Evolutionary conservation across 2,113 vertebrate genomes (phyloP), one percentile per base, ranked within the genome.

Genomic region (Amia ocellicauda): DNA sequence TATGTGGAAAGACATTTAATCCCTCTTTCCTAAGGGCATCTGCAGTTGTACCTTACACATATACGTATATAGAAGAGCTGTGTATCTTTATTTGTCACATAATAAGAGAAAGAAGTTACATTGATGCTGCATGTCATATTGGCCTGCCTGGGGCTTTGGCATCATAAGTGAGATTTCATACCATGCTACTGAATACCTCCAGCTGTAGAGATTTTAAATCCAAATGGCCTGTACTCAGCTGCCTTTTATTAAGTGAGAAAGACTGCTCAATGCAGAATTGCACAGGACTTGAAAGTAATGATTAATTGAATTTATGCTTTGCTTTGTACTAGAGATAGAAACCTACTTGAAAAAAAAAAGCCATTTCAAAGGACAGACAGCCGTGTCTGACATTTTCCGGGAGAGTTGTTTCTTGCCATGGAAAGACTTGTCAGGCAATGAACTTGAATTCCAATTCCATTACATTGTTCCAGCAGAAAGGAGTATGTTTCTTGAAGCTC

Each of bases 181-280:
- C 0, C 2, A 1, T 74, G 78, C 80, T 82, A 80, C 78, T 78
- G 78, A 82, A 80, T 63, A 72, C 58, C 80, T 82, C 78, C 80
- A 82, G 80, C 80, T 80, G 80, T 82, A 78, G 66, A 78, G 70
- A 78, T 60, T 62, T 71, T 72, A 80, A 75, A 75, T 29, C 74
- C 69, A 73, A 71, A 78, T 71, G 59, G 68, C 40, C 40, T 42
- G 59, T 71, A 56, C 74, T 75, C 80, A 82, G 69, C 76, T 82
- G 80, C 75, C 74, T 72, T 69, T 47, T 47, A 47, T 47, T 47
- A 16, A 47, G 13, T 47, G 4, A 47, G 45, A 47, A 11, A 16
- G n/a, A 19, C 16, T 16, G 13, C 45, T 36, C 31, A 36, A 7
- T 5, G 11, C 5, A 1, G 11, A 11, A 47, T 17, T 47, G 45